Evolutionary conservation across 2,113 vertebrate genomes (phyloP).

Genomic region (Lophius piscatorius): DNA sequence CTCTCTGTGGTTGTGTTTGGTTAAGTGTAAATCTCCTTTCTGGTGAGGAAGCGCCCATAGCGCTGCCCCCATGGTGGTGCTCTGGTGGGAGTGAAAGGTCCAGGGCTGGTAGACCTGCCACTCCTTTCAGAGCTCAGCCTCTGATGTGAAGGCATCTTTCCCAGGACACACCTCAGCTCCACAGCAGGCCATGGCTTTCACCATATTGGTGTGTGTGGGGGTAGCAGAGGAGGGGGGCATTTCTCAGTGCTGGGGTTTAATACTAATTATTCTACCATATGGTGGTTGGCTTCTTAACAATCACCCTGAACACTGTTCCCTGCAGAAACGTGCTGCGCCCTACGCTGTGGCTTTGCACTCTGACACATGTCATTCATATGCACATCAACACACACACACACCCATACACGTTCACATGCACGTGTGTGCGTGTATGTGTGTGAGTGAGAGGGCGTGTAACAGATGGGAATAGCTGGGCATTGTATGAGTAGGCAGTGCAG

Average conservation of each 20-base stretch:
- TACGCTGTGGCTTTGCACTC: conserved; percentile 81
- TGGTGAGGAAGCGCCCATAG: conserved; percentile 58
- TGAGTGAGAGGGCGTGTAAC: conserved; percentile 72
- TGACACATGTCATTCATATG: conserved; percentile 95
- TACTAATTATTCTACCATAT: conserved; percentile 99
- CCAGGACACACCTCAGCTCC: conserved; percentile 79
- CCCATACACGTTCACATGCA: conserved; percentile 24
- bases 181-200: conserved; percentile 83
- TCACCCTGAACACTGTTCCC: conserved; percentile 75
- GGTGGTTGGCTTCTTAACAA: conserved; percentile 87
- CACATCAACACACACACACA: conserved; percentile 56
- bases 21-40: conserved; percentile 54
- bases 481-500: conserved; percentile 84
- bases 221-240: conserved; percentile 58
- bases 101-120: conserved; percentile 45
- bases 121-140: conserved; percentile 72
- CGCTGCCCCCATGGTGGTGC: conserved; percentile 69
- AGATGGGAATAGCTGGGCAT: conserved; percentile 94
- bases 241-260: conserved; percentile 88
- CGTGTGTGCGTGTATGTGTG: conserved; percentile 24
- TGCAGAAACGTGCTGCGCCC: conserved; percentile 81
- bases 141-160: conserved; percentile 93
- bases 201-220: conserved; percentile 36
- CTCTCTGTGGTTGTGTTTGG: conserved; percentile 50
- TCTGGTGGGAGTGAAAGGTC: conserved; percentile 39